Evolutionary conservation across 1,140 invertebrate species (phyloP), one percentile per base, ranked within the genome.

Genomic region (Drosophila neocordata): DNA sequence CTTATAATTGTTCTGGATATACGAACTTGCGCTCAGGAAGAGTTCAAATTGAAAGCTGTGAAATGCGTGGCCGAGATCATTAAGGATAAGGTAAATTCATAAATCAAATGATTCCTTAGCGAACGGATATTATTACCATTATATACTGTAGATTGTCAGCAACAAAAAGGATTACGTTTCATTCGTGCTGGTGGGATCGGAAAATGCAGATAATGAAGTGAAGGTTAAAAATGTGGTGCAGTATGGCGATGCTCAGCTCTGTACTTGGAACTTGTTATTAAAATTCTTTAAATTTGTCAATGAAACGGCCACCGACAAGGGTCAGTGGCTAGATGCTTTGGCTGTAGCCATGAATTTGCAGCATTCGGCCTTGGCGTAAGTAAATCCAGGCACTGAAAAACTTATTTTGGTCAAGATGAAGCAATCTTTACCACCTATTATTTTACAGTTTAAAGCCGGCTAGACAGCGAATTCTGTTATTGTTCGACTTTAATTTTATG

Each of bases 301-400:
- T 56, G 57, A 70, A 64, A 69, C 79, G 0, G 55, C 75, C 2
- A 57, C 62, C 5, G 66, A 78, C 0, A 44, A 79, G 1, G 90
- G 87, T 5, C 58, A 91, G 12, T 91, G 90, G 90, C 20, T 91
- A 9, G 73, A 91, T 35, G 90, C 80, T 7, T 44, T 91, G 0
- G 6, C 57, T 0, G 80, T 77, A 12, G 90, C 90, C 0, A 11
- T 87, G 22, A 4, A 12, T 0, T 34, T 91, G 13, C 68, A 80
- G 22, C 44, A 80, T 3, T 1, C 9, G 0, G 74, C 70, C 20
- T 2, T 18, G 18, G 8, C 18, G 90, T 91, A 37, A 70, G 80
- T 76, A 1, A 0, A 20, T 3, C 0, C 27, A 1, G 1, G 0
- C n/a, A n/a, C n/a, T n/a, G n/a, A n/a, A n/a, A n/a, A n/a, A n/a